These are phyloP conservation scores for Trachops cirrhosus DNA, from an alignment of 2,797 vertebrate genomes.

Conservation along the genomic window DNA sequence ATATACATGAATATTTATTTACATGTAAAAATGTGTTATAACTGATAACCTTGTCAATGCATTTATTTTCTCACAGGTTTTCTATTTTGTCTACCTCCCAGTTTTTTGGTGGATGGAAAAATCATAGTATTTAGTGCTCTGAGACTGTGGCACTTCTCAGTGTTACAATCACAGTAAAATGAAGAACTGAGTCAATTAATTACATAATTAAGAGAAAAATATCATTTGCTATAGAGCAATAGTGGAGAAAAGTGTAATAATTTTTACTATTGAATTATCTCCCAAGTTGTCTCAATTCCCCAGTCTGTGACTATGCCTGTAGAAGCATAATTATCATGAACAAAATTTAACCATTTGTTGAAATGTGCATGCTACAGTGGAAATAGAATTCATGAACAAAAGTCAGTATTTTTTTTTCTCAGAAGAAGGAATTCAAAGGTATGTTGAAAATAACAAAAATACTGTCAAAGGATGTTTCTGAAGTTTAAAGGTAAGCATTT, in stretches of 20 bases:
- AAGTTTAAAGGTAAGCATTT: not conserved
- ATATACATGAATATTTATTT: not conserved
- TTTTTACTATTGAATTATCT: not conserved
- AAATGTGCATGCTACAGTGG: not conserved
- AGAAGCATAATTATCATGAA: not conserved
- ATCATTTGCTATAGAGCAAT: not conserved
- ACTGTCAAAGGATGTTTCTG: not conserved
- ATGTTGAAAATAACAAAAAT: not conserved
- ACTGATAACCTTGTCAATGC: not conserved
- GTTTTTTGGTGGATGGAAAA: not conserved
- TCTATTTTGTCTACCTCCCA: not conserved
- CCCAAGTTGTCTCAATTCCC: not conserved
- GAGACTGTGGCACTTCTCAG: not conserved
- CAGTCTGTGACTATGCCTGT: not conserved
- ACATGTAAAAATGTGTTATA: not conserved
- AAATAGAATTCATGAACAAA: not conserved
- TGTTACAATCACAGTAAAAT: conserved; percentile 1
- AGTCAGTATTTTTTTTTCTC: not conserved
- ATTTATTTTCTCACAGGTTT: not conserved
- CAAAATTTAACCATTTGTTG: not conserved
- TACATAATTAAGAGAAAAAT: conserved; percentile 17
- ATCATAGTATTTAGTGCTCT: not conserved
- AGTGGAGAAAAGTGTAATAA: not conserved
- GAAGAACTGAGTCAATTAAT: not conserved
- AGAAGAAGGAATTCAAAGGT: not conserved